Evolutionary conservation across 1,140 invertebrate genomes (phyloP).

Genomic region (Parapsyche elsis): DNA sequence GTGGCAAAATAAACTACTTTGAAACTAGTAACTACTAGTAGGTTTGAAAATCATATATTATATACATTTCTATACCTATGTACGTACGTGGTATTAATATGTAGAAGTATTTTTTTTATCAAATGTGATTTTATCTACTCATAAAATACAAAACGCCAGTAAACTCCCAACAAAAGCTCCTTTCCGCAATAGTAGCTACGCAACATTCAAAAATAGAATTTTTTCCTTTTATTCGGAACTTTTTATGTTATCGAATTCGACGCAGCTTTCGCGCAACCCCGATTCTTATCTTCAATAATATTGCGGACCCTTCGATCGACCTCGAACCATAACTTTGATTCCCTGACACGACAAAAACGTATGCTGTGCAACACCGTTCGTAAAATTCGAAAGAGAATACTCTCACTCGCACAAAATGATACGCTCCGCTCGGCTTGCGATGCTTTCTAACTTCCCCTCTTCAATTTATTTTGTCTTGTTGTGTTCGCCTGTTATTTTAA

Average conservation of each 20-base stretch:
- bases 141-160: not conserved
- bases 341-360: conserved; percentile 16
- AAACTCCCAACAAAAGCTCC: not conserved
- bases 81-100: too few relatives aligned
- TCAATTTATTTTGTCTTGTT: too few relatives aligned
- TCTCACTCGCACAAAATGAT: too few relatives aligned
- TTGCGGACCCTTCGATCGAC: not conserved
- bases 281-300: conserved; percentile 2
- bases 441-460: too few relatives aligned
- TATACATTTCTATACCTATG: too few relatives aligned
- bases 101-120: not conserved
- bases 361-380: not conserved
- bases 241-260: not conserved
- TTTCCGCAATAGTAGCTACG: not conserved
- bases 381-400: too few relatives aligned
- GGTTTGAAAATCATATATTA: too few relatives aligned
- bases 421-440: too few relatives aligned
- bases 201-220: not conserved
- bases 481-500: not conserved
- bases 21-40: too few relatives aligned
- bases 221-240: not conserved
- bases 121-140: not conserved
- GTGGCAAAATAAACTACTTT: too few relatives aligned
- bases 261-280: not conserved
- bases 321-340: conserved; percentile 10